Percentiles rank a stretch among this genome's conserved stretches.
Conservation (phyloP, 2,113 vertebrate genomes). For the Salvator merianae region DNA sequence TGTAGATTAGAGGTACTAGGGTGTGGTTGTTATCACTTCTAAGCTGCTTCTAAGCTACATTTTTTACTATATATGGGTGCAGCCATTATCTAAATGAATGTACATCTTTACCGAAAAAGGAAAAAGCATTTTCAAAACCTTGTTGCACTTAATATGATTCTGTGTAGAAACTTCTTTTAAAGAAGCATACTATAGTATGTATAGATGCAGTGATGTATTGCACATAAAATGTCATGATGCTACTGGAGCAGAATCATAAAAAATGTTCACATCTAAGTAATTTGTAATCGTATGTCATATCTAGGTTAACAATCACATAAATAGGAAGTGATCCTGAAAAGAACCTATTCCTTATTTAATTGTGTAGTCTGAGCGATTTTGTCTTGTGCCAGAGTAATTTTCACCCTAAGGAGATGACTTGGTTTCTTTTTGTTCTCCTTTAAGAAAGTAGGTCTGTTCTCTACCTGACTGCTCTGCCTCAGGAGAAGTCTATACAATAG, state of each 20-base stretch:
- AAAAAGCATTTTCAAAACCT: not conserved
- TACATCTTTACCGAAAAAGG: constrained; percentile 12
- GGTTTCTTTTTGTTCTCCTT: constrained; percentile 62
- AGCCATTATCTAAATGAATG: not conserved
- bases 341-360: constrained; percentile 49
- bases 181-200: not conserved
- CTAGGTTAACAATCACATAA: constrained; percentile 43
- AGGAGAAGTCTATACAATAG: constrained; percentile 47
- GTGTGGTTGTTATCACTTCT: no score
- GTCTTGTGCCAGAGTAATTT: constrained; percentile 52
- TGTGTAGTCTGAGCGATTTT: constrained; percentile 58
- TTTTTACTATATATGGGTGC: no score
- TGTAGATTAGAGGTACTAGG: fast-evolving
- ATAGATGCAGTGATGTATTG: constrained; percentile 20
- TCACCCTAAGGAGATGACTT: constrained; percentile 67
- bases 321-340: constrained; percentile 55
- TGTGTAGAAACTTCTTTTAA: no score
- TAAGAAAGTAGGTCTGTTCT: constrained; percentile 60
- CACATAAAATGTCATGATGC: constrained; percentile 43
- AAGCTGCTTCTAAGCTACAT: no score
- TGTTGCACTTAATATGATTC: not conserved
- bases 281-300: constrained; percentile 40
- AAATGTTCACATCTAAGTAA: constrained; percentile 54
- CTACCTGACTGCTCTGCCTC: constrained; percentile 45
- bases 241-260: constrained; percentile 38